A percentile compares a stretch with the other conserved stretches of the same genome.
Conservation (phyloP, 1,140 invertebrate genomes). For the Pararge aegeria region DNA sequence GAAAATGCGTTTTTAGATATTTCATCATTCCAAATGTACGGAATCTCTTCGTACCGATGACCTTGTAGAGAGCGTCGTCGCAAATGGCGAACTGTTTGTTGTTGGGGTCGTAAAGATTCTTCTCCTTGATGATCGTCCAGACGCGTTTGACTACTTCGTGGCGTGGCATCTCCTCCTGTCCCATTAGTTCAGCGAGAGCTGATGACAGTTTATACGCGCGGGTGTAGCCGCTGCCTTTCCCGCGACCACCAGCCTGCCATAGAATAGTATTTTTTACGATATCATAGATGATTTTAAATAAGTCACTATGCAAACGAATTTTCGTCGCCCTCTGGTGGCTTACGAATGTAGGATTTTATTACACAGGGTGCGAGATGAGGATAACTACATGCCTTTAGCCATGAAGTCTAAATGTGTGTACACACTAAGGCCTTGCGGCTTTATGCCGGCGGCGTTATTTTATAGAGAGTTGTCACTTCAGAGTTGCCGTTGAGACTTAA, state of each 20-base stretch:
- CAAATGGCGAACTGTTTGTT: constrained; percentile 97
- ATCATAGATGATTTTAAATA: no score
- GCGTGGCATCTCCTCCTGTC: constrained; percentile 90
- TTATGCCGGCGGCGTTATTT: no score
- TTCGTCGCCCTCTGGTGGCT: no score
- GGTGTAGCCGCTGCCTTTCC: constrained; percentile 88
- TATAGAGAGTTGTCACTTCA: no score
- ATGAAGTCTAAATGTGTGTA: no score
- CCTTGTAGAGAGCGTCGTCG: constrained; percentile 93
- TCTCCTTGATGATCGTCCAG: constrained; percentile 95
- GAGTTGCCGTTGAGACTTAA: no score
- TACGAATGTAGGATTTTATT: no score
- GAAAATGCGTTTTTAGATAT: constrained; percentile 94
- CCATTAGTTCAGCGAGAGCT: constrained; percentile 91
- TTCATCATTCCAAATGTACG: constrained; percentile 97
- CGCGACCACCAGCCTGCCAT: constrained; percentile 66
- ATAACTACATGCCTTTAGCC: no score
- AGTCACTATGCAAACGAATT: no score
- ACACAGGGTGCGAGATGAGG: no score
- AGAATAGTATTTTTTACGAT: not conserved
- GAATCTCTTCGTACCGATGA: constrained; percentile 94
- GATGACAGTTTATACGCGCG: constrained; percentile 91
- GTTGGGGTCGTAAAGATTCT: constrained; percentile 94
- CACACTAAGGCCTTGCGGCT: no score
- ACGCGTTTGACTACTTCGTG: constrained; percentile 96